Evolutionary conservation across 2,888 invertebrate genomes (phyloP), one percentile per base, ranked within the genome.

Genomic region (Octonoba sinensis): DNA sequence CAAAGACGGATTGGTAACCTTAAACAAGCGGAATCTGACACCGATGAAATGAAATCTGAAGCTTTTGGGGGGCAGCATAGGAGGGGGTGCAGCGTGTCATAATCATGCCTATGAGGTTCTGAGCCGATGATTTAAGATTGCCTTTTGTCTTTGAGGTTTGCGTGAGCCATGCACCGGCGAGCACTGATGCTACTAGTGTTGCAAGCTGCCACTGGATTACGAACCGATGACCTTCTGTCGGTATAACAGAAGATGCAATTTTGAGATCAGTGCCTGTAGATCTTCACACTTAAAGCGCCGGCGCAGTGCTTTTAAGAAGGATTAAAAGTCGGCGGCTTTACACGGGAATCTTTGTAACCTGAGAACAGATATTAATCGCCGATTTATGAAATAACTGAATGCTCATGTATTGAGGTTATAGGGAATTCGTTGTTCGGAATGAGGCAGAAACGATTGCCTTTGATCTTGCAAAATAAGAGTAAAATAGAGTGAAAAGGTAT

Each of bases 111-210:
- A 20, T 22, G 49, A 47, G 56, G 24, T 70, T 57, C 65, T 77
- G 71, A 77, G 77, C 72, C 54, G 73, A 62, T 81, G 79, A 81
- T 81, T 81, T 81, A 81, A n/a, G 54, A 69, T n/a, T 56, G 16
- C 46, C 79, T 72, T 79, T 74, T 73, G 67, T 81, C 69, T 73
- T 78, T 62, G 62, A 49, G 46, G 62, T 27, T 73, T 81, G 79
- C 79, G 79, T 81, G 18, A 4, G 49, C 62, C 73, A 72, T 67
- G 60, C 59, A 72, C 78, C 60, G 15, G 57, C 27, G 36, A n/a
- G 24, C 16, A 20, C 49, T 24, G 36, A 20, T 46, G 44, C 54
- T 69, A 64, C 56, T 64, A 74, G 64, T 46, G 56, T 49, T 66
- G 67, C 67, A 59, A 67, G 59, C 60, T 74, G 65, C 65, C 65